Evolutionary conservation across 2,888 invertebrate species (phyloP).

Genomic region (Callyntrura guangdongensis): DNA sequence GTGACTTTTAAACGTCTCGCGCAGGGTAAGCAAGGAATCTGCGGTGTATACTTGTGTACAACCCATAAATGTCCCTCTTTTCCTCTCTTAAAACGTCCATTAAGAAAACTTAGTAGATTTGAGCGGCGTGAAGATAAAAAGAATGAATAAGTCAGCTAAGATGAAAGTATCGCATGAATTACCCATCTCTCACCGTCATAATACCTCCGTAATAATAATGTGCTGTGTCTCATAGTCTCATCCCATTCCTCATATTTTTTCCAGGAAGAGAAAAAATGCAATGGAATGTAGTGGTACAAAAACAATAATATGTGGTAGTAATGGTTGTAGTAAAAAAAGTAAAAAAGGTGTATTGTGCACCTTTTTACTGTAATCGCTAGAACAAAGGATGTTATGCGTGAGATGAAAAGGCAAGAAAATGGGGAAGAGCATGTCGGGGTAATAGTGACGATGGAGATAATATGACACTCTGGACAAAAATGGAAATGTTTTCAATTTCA

Average conservation of each 20-base stretch:
- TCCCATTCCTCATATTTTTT: conserved; percentile 72
- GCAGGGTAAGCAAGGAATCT: conserved; percentile 2
- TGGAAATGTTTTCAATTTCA: conserved; percentile 66
- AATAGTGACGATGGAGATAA: conserved; percentile 60
- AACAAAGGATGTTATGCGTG: conserved; percentile 27
- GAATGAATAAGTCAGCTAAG: conserved; percentile 32
- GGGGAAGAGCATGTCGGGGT: conserved; percentile 28
- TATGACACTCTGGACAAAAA: conserved; percentile 76
- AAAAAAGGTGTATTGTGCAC: neutral
- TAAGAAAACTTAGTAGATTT: conserved; percentile 14
- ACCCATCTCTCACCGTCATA: conserved; percentile 71
- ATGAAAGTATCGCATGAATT: conserved; percentile 40
- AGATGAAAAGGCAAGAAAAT: neutral
- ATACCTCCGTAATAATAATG: conserved; percentile 47
- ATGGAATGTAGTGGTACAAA: conserved; percentile 66
- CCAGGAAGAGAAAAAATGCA: conserved; percentile 68
- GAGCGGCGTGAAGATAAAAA: conserved; percentile 58
- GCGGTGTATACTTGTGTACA: neutral
- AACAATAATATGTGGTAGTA: neutral
- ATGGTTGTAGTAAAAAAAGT: neutral
- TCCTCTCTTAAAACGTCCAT: conserved; percentile 48
- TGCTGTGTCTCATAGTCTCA: conserved; percentile 64
- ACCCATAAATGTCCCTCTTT: conserved; percentile 44
- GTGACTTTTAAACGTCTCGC: neutral
- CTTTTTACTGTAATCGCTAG: conserved; percentile 21